phyloP scores from a whole-genome alignment of 2,888 invertebrate genomes.

The Harpalus rufipes region DNA sequence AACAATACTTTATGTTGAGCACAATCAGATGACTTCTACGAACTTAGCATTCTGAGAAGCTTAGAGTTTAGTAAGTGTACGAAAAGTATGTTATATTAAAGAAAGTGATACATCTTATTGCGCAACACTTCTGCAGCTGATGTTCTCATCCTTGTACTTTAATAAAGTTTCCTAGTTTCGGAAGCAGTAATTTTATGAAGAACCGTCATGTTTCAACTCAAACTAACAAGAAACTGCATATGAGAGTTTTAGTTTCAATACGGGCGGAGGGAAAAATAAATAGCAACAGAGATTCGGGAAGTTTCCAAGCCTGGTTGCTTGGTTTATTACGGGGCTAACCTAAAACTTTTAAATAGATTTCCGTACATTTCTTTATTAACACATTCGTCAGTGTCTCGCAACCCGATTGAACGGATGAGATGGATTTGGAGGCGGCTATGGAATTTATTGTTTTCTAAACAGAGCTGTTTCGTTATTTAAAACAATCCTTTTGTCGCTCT shows the following conservation, averaged over 20 bases:
- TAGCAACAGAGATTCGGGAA: conserved; percentile 16
- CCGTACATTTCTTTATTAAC: conserved; percentile 22
- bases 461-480: conserved; percentile 32
- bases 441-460: conserved; percentile 49
- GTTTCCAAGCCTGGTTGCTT: conserved; percentile 4
- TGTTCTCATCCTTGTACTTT: background rate
- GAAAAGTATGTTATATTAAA: background rate
- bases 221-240: conserved; percentile 35
- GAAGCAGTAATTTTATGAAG: conserved; percentile 26
- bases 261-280: conserved; percentile 27
- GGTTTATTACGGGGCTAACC: background rate
- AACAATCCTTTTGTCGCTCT: conserved; percentile 16
- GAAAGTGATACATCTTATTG: conserved; percentile 9
- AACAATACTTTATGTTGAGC: background rate
- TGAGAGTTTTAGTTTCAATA: conserved; percentile 28
- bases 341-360: conserved; percentile 23
- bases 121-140: conserved; percentile 21
- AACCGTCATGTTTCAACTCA: conserved; percentile 4
- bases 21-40: background rate
- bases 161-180: conserved; percentile 32
- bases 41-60: background rate
- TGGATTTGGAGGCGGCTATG: conserved; percentile 22
- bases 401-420: conserved; percentile 24
- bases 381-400: conserved; percentile 41
- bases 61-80: background rate